Evolutionary conservation across 1,140 invertebrate species (phyloP), one percentile per base, ranked within the genome.

Genomic region (Drosophila melanica): DNA sequence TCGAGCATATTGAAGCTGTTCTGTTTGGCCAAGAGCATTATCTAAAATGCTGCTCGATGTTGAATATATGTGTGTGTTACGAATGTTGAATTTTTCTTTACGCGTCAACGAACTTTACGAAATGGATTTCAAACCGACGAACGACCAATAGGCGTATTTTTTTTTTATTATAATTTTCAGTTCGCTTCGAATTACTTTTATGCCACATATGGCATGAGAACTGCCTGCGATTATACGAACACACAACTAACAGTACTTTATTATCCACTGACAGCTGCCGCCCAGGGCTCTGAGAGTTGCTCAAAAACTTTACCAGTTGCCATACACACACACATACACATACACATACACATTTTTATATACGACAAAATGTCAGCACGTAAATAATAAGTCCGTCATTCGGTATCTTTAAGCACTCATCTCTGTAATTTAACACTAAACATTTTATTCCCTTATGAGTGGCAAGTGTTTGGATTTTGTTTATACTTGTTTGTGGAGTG

Each of bases 301-400:
- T 30, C 12, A 35, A 27, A 35, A 27, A 44, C 42, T 30, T n/a
- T 14, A 50, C 12, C 9, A 45, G 42, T 20, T 45, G 3, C 42
- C 20, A 27, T 27, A 27, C 4, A 27, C 23, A 23, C 23, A 23
- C 23, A 2, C 2, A 27, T 27, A 27, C 7, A 27, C 0, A 27
- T 7, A 6, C 6, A 27, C 4, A 23, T 23, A 3, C 3, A 23
- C 4, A 3, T 3, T 23, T 20, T 20, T 20, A 20, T 20, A 20
- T 27, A 7, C 27, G 27, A 27, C 10, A 14, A 14, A 30, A 27
- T 27, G 12, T 30, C 27, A 30, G 67, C 76, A 78, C 63, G 70
- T 75, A 74, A 79, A 79, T 79, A 20, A 79, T 80, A 65, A 75
- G 77, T 45, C 33, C 60, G 48, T 76, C 65, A 57, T 75, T 79